Evolutionary conservation across 2,113 vertebrate genomes (phyloP).

Genomic region (Crotalus viridis): DNA sequence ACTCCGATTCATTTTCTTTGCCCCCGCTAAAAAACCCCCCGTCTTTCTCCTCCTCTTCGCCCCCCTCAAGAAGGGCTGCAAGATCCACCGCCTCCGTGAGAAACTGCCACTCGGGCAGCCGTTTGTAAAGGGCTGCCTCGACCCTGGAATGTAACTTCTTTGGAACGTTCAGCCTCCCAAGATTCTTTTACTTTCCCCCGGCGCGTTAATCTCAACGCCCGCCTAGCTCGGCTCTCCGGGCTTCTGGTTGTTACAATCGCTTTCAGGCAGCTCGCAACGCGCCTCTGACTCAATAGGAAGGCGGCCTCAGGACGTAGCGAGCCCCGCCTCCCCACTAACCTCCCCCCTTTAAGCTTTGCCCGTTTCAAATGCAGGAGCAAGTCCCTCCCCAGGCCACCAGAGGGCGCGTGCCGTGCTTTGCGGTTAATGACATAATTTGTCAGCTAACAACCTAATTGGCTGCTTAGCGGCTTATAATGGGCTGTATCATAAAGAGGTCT

Average conservation of each 20-base stretch:
- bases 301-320: not conserved
- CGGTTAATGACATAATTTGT: not conserved
- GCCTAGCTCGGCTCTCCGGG: conserved; percentile 18
- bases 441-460: not conserved
- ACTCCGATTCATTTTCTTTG: conserved; percentile 88
- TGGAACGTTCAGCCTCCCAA: conserved; percentile 1
- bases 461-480: not conserved
- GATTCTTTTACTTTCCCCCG: conserved; percentile 17
- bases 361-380: not conserved
- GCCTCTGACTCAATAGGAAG: conserved; percentile 52
- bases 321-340: not conserved
- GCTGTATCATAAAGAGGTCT: not conserved
- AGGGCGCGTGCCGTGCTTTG: not conserved
- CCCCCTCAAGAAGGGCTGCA: conserved; percentile 39
- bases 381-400: not conserved
- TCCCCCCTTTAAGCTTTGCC: not conserved
- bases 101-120: not conserved
- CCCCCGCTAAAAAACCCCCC: conserved; percentile 30
- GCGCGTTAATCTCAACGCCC: conserved; percentile 25
- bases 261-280: conserved; percentile 47
- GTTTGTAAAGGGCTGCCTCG: not conserved
- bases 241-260: conserved; percentile 34
- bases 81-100: conserved; percentile 53
- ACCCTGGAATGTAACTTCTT: conserved; percentile 9
- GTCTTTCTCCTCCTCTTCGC: conserved; percentile 16